Evolutionary conservation across 2,113 vertebrate genomes (phyloP).

Genomic region (Chrysochloris asiatica): DNA sequence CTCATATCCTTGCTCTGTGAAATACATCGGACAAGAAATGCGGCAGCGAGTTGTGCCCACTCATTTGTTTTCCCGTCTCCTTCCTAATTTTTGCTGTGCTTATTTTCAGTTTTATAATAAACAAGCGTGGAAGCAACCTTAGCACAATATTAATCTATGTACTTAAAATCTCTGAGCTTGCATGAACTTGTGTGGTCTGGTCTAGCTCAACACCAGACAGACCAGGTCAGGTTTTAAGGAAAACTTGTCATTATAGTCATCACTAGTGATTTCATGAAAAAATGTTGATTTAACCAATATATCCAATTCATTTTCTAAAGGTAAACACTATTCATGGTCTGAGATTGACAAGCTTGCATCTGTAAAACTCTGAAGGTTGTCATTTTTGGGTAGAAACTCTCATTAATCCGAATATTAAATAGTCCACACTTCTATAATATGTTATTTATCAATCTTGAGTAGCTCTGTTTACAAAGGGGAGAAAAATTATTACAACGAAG

Average conservation of each 20-base stretch:
- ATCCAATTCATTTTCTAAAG: conserved; percentile 50
- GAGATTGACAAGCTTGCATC: conserved; percentile 72
- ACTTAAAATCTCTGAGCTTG: conserved; percentile 37
- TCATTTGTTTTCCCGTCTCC: neutral
- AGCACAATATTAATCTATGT: conserved; percentile 38
- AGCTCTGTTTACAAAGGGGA: conserved; percentile 65
- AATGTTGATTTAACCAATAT: conserved; percentile 55
- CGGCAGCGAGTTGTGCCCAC: neutral
- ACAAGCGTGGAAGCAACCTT: conserved; percentile 15
- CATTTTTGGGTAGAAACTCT: conserved; percentile 69
- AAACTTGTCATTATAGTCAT: conserved; percentile 39
- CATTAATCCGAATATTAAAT: conserved; percentile 71
- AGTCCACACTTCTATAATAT: conserved; percentile 67
- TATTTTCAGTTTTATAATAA: neutral
- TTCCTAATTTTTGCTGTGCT: neutral
- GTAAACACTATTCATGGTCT: conserved; percentile 64
- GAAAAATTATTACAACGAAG: conserved; percentile 72
- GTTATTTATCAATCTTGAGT: conserved; percentile 63
- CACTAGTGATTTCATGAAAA: conserved; percentile 48
- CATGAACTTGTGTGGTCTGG: neutral
- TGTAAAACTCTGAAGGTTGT: conserved; percentile 64
- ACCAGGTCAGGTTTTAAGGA: conserved; percentile 49
- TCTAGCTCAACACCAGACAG: neutral
- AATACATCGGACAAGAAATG: neutral
- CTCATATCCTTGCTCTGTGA: neutral